These are phyloP conservation scores for Zaprionus kolodkinae DNA, from an alignment of 1,140 invertebrate genomes.

Conservation along the genomic window DNA sequence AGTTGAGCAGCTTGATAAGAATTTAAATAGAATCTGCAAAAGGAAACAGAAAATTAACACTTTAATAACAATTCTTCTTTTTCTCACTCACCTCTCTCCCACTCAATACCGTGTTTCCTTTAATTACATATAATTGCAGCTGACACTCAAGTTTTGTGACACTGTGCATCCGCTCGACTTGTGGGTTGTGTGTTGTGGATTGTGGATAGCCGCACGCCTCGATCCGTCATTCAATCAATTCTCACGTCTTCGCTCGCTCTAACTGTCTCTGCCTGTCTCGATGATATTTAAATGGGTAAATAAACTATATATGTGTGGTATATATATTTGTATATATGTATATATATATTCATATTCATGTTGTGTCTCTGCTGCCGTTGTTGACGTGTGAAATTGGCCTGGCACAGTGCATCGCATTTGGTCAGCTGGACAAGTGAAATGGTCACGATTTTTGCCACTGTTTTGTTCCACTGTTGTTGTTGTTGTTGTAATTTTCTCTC, in stretches of 20 bases:
- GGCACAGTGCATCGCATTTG: conserved; percentile 30
- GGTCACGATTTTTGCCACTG: conserved; percentile 23
- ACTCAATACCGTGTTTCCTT: neutral
- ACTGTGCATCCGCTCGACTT: conserved; percentile 33
- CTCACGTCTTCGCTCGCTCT: conserved; percentile 52
- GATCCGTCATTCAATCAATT: conserved; percentile 69
- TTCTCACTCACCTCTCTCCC: neutral
- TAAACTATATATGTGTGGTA: conserved; percentile 4
- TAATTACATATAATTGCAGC: neutral
- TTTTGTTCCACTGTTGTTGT: neutral
- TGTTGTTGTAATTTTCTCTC: conserved; percentile 38
- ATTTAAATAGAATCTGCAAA: neutral
- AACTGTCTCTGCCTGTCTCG: neutral
- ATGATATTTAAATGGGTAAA: neutral
- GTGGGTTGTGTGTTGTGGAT: conserved; percentile 15
- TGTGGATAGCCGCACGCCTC: conserved; percentile 58
- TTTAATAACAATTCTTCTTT: neutral
- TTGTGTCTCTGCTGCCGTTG: conserved; percentile 36
- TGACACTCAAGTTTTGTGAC: neutral
- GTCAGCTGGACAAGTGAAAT: conserved; percentile 62
- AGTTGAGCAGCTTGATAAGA: no score
- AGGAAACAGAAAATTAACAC: neutral
- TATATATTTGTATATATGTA: neutral
- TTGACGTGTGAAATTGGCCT: conserved; percentile 61
- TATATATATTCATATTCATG: conserved; percentile 59